Evolutionary conservation across 2,888 invertebrate genomes (phyloP).

Genomic region (Epinotia nisella): DNA sequence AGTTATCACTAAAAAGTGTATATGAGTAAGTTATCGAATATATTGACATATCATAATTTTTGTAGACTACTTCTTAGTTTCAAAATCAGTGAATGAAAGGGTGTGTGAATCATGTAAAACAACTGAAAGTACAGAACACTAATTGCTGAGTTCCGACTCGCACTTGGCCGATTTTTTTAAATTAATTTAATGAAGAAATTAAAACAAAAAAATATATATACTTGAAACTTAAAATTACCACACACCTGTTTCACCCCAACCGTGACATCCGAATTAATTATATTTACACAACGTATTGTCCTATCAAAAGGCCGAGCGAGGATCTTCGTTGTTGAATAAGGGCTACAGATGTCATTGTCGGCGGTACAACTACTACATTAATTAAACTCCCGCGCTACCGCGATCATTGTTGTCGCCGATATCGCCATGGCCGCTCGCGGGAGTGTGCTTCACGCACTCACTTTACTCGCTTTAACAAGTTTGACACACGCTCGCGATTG

Average conservation of each 20-base stretch:
- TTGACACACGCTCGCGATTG: constrained; percentile 69
- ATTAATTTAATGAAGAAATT: too few relatives aligned
- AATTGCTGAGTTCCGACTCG: too few relatives aligned
- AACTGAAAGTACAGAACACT: too few relatives aligned
- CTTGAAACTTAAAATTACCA: background rate
- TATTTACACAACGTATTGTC: constrained; percentile 5
- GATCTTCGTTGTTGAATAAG: constrained; percentile 17
- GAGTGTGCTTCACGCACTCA: constrained; percentile 66
- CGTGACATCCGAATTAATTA: constrained; percentile 17
- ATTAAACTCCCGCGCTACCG: constrained; percentile 43
- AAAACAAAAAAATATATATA: too few relatives aligned
- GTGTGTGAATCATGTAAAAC: too few relatives aligned
- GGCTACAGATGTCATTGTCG: constrained; percentile 40
- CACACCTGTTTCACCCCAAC: constrained; percentile 2
- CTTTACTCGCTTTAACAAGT: constrained; percentile 57
- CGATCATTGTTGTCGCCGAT: constrained; percentile 67
- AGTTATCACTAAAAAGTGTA: too few relatives aligned
- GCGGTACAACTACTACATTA: constrained; percentile 37
- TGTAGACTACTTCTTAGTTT: too few relatives aligned
- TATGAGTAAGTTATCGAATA: too few relatives aligned
- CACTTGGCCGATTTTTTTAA: too few relatives aligned
- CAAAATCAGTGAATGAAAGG: too few relatives aligned
- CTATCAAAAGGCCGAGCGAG: background rate
- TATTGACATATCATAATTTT: too few relatives aligned
- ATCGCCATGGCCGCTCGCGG: constrained; percentile 78